Evolutionary conservation across 1,140 invertebrate genomes (phyloP), one percentile per base, ranked within the genome.

Genomic region (Helicoverpa armigera): DNA sequence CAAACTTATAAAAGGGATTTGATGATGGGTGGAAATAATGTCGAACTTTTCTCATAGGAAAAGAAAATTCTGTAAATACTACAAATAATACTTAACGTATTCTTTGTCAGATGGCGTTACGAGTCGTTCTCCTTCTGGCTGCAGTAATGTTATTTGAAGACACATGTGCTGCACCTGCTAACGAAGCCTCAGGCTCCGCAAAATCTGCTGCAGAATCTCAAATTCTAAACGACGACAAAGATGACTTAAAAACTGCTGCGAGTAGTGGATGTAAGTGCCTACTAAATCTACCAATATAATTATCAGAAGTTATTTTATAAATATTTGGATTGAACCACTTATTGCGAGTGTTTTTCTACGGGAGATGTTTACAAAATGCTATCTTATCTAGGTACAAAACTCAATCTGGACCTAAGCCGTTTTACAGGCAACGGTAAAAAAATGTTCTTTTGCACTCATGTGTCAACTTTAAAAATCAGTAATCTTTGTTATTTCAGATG

Each of bases 211-310:
- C 75, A 0, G 51, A 48, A 50, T 54, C 75, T 16, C 75, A 65
- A 54, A 23, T 16, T 9, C 18, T 67, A n/a, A 43, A 31, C 10
- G 43, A 63, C 11, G 75, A 53, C 29, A 77, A 77, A 56, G 75
- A 77, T 77, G 75, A 77, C 18, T 14, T 77, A 14, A 77, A 77
- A 77, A 77, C 75, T 35, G 75, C 75, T n/a, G 75, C 75, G 5
- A 77, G 75, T 23, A 77, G 58, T 75, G 73, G 75, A 29, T 77
- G 75, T 77, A 65, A 65, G 75, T 76, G 48, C 13, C 3, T 54
- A n/a, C 13, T 7, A 60, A 9, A 29, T 13, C 31, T 13, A 65
- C 10, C 14, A 31, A 43, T 12, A 65, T 13, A 0, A 23, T 23
- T 23, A 23, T 23, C 23, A 23, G n/a, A n/a, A 23, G 23, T 23